Evolutionary conservation across 2,888 invertebrate genomes (phyloP).

Genomic region (Onchidella celtica): DNA sequence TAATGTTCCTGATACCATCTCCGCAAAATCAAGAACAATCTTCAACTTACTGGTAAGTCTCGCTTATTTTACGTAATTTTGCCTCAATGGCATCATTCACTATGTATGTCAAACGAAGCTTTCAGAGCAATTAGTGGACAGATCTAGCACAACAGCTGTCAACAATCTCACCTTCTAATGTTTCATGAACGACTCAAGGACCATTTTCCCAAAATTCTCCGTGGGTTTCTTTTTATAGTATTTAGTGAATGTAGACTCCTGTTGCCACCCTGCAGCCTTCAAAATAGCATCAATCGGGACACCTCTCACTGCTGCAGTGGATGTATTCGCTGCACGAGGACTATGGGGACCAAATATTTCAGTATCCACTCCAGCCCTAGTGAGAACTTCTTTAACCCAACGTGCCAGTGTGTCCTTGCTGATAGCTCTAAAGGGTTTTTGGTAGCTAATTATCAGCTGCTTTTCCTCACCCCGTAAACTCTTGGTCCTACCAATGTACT

Average conservation of each 20-base stretch:
- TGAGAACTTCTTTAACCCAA: not conserved
- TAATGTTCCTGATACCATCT: no score
- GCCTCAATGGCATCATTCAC: no score
- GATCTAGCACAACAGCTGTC: no score
- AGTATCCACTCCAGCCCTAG: not conserved
- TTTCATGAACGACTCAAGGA: not conserved
- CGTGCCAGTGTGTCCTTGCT: not conserved
- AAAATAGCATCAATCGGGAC: not conserved
- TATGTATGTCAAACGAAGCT: no score
- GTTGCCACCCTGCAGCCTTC: conserved; percentile 2
- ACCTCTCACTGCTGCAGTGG: not conserved
- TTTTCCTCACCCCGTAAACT: not conserved
- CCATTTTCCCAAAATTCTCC: not conserved
- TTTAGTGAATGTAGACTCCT: not conserved
- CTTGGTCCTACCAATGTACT: not conserved
- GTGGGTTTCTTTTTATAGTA: not conserved
- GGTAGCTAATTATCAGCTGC: not conserved
- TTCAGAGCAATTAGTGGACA: no score
- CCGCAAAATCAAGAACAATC: no score
- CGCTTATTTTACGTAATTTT: no score
- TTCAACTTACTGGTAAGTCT: no score
- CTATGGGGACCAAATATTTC: not conserved
- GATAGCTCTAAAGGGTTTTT: not conserved
- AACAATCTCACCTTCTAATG: no score
- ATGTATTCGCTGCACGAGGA: not conserved